Evolutionary conservation across 2,113 vertebrate species (phyloP), one percentile per base, ranked within the genome.

Genomic region (Pagrus major): DNA sequence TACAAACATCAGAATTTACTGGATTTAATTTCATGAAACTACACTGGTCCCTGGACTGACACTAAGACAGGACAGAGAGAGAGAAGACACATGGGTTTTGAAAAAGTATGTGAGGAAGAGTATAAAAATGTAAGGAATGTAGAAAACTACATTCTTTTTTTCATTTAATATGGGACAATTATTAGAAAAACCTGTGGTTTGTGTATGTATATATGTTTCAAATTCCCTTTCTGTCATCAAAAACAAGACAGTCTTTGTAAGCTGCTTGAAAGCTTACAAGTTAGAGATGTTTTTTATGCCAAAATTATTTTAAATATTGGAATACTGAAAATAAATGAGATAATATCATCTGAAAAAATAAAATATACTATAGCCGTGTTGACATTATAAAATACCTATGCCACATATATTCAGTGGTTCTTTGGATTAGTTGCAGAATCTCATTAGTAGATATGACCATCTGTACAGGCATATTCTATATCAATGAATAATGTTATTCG

Each of bases 1-100:
- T 0, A 87, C 42, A 78, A 9, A 78, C 9, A 83, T 18, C 37
- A 49, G 9, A 56, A 49, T 71, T 35, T 6, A 71, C 9, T 23
- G 11, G 29, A 56, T 89, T 67, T 71, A 44, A 71, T n/a, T 29
- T 11, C 2, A 35, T 23, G 10, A 47, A 42, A 23, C 3, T 16
- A 6, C 23, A n/a, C 31, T n/a, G 16, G 39, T 29, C 23, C 39
- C 10, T n/a, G n/a, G 10, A 7, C 11, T 52, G 20, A 49, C 12
- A 78, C 5, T 9, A 15, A 29, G 51, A 61, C 10, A 42, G 21
- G 8, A 37, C 51, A 46, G 33, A 63, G 4, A 68, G 58, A 58
- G n/a, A n/a, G n/a, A n/a, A n/a, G n/a, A n/a, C n/a, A n/a, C n/a
- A n/a, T n/a, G n/a, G n/a, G n/a, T n/a, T n/a, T n/a, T 41, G 5